phyloP scores from a whole-genome alignment of 2,113 vertebrate genomes.

The Pipra filicauda region DNA sequence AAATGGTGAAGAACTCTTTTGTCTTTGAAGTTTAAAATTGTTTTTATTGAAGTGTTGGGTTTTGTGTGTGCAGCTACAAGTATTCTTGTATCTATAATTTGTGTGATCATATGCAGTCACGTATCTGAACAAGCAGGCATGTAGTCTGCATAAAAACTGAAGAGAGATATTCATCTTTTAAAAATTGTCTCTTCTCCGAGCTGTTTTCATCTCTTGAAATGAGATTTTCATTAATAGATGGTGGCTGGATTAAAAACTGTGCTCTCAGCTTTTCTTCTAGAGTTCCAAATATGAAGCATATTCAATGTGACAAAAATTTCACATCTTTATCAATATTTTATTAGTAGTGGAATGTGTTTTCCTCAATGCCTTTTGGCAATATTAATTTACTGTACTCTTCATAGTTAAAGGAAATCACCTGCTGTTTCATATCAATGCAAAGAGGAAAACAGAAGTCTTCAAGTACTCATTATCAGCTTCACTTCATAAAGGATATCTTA shows the following conservation, averaged over 20 bases:
- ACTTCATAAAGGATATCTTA: not conserved
- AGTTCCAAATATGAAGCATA: not conserved
- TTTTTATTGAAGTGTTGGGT: not conserved
- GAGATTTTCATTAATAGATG: constrained; percentile 21
- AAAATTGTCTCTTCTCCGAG: not conserved
- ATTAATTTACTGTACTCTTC: constrained; percentile 37
- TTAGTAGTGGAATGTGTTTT: constrained; percentile 12
- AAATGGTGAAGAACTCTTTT: not conserved
- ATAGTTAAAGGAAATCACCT: constrained; percentile 34
- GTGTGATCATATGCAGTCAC: not conserved
- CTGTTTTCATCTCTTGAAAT: not conserved
- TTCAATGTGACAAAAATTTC: constrained; percentile 34
- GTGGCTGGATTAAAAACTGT: constrained; percentile 14
- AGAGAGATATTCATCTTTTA: not conserved
- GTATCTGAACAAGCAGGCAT: not conserved
- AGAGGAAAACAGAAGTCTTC: constrained; percentile 23
- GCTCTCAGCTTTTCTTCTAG: not conserved
- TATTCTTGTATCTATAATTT: not conserved
- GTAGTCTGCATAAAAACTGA: not conserved
- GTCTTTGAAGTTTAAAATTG: not conserved
- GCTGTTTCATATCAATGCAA: constrained; percentile 21
- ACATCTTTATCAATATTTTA: constrained; percentile 58
- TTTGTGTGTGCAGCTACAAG: not conserved
- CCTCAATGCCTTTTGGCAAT: constrained; percentile 13
- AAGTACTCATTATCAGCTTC: constrained; percentile 21